phyloP scores from a whole-genome alignment of 2,888 invertebrate genomes.

The Zelleria hepariella region DNA sequence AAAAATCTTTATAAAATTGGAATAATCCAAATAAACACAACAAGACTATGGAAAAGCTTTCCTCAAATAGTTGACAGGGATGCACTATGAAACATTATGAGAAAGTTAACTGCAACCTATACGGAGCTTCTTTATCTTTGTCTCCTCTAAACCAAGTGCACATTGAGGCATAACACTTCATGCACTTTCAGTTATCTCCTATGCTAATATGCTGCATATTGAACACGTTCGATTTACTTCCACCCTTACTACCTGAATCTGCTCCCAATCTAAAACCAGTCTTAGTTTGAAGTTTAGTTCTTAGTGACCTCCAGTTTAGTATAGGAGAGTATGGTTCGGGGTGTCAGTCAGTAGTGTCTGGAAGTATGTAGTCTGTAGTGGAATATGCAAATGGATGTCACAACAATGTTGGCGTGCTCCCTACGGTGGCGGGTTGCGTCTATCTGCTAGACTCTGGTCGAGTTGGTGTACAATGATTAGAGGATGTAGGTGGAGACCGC shows the following conservation, averaged over 20 bases:
- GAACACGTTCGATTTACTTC: background rate
- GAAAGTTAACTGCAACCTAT: no score
- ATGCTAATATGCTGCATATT: background rate
- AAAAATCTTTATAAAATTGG: no score
- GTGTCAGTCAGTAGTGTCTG: background rate
- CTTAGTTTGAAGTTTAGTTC: background rate
- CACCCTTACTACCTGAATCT: background rate
- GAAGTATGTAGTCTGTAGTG: background rate
- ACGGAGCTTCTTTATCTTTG: background rate
- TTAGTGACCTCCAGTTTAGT: background rate
- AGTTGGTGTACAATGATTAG: background rate
- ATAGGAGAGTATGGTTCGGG: background rate
- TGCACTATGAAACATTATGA: slow-evolving; percentile 7
- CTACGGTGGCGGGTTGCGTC: slow-evolving; percentile 24
- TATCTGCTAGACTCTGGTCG: background rate
- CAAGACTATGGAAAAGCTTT: no score
- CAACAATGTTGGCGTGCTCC: slow-evolving; percentile 36
- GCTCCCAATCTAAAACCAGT: background rate
- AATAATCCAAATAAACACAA: no score
- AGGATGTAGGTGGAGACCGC: background rate
- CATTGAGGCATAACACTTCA: background rate
- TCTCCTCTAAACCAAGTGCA: background rate
- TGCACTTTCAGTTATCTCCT: background rate
- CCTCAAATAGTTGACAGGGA: background rate
- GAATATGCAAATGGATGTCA: slow-evolving; percentile 44